A percentile compares a stretch with the other conserved stretches of the same genome.
phyloP scores from a whole-genome alignment of 2,113 vertebrate species.

The Numenius arquata region DNA sequence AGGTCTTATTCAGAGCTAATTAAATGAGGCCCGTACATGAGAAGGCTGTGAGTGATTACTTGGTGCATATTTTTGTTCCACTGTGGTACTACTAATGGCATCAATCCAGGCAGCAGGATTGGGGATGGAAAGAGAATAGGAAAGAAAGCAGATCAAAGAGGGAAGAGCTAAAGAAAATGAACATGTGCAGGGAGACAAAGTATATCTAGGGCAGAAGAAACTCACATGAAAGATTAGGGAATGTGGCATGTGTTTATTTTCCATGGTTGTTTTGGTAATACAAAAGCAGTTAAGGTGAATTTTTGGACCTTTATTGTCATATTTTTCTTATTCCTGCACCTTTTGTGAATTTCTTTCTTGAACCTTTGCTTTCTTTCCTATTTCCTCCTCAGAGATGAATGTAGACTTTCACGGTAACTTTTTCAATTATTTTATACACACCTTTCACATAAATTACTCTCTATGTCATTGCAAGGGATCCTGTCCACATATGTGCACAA shows the following conservation, averaged over 20 bases:
- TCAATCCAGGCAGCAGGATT: background rate
- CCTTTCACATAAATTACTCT: background rate
- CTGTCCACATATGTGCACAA: background rate
- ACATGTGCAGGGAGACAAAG: background rate
- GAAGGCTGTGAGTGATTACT: background rate
- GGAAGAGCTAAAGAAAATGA: background rate
- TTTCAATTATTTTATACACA: background rate
- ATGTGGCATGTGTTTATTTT: background rate
- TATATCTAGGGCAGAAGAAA: background rate
- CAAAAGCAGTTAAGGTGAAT: background rate
- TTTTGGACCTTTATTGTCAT: background rate
- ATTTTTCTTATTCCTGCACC: background rate
- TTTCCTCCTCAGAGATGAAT: background rate
- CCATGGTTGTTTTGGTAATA: background rate
- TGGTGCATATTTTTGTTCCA: background rate
- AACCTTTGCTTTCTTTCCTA: background rate
- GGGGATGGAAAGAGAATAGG: background rate
- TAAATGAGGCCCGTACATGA: background rate
- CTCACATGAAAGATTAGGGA: background rate
- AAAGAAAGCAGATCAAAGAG: background rate
- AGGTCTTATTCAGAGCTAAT: background rate
- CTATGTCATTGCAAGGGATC: accelerated
- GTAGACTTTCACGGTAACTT: background rate
- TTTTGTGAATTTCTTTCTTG: background rate
- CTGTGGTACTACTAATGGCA: background rate